Conservation (phyloP, 2,888 invertebrate species). For the Lasioglossum pauxillum region DNA sequence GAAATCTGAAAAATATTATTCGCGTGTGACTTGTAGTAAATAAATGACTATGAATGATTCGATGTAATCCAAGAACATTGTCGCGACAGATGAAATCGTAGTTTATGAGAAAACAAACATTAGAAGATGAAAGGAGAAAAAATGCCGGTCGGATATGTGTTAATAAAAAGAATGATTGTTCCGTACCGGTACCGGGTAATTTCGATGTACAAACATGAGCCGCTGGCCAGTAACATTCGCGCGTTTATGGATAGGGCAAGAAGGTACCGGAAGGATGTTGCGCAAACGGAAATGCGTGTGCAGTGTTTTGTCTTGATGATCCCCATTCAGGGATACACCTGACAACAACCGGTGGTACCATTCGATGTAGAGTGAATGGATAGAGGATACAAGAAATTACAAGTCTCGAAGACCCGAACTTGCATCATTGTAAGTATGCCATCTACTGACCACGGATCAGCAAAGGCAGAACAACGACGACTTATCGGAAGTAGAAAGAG, state of each 20-base stretch:
- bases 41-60: too few species aligned
- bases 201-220: not conserved
- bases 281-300: slow-evolving; percentile 81
- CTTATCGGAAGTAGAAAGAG: not conserved
- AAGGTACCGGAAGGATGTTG: slow-evolving; percentile 81
- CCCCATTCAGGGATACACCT: slow-evolving; percentile 78
- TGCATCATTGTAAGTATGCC: slow-evolving; percentile 45
- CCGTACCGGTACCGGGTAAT: not conserved
- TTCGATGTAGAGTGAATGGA: slow-evolving; percentile 72
- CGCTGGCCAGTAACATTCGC: not conserved
- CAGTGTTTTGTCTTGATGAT: slow-evolving; percentile 74
- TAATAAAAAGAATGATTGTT: not conserved
- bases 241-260: slow-evolving; percentile 10
- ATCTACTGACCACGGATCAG: slow-evolving; percentile 39
- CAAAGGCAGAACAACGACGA: slow-evolving; percentile 5
- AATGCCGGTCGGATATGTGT: not conserved
- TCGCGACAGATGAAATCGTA: too few species aligned
- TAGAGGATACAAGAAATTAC: slow-evolving; percentile 79
- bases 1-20: too few species aligned
- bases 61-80: too few species aligned
- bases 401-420: slow-evolving; percentile 65
- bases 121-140: not conserved
- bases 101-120: not conserved
- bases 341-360: slow-evolving; percentile 70
- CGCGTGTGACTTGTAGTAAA: too few species aligned